Base-by-base conservation (phyloP, 2,888 invertebrate genomes). In the Drosophila rubida region DNA sequence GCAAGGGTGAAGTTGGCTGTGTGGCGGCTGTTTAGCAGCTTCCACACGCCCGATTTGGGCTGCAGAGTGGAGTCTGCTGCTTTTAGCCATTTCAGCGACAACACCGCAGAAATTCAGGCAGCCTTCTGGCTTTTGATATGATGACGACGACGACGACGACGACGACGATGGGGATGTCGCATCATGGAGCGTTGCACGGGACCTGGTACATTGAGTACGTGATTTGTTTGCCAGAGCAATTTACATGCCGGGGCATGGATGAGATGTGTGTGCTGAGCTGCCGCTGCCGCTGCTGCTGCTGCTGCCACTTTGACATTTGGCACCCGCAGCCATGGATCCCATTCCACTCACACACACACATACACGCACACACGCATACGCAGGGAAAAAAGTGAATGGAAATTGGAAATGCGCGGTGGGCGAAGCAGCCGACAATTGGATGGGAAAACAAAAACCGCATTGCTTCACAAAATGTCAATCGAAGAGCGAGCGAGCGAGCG, bases 161-260 rank as follows among this genome's bases (percentile, higher is more conserved):
- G 27, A 27, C 9, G 27, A 1, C 2, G 32, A 32, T 32, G 32
- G n/a, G 32, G 32, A 32, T 32, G 32, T 32, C n/a, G 32, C 32
- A 32, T 32, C 30, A 58, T 59, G 61, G 64, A 65, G 80, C 45
- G 67, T 62, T 54, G 70, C 78, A 73, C 53, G 73, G 64, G 69
- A n/a, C 61, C 58, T 41, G 59, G 70, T 58, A 80, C 59, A 62
- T 48, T 71, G 57, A 71, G 49, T 80, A 81, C 81, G 81, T 81
- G 81, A 83, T 83, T 83, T 82, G 85, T 85, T 82, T 83, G 80
- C 85, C 70, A 63, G 78, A 80, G 75, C 75, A 83, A 86, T 86
- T 87, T 87, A 83, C 84, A 81, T 80, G 78, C 66, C 55, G 49
- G 58, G 60, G 49, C 75, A 67, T 59, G 77, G 50, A 65, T 66